A percentile compares a stretch with the other conserved stretches of the same genome.
Conservation (phyloP, 2,113 vertebrate genomes). For the Mustelus asterias region DNA sequence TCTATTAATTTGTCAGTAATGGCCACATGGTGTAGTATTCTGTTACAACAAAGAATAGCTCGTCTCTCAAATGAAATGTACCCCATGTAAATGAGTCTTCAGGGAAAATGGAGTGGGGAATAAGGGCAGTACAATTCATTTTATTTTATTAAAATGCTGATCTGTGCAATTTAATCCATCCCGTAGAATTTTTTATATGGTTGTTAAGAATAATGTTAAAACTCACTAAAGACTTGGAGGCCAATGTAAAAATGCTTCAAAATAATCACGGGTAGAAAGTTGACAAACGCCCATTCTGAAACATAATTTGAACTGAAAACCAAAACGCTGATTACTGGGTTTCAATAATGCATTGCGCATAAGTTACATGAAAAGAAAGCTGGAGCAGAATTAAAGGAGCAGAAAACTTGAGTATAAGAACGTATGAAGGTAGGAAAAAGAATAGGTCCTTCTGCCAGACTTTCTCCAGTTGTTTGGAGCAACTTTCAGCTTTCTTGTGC, state of each 20-base stretch:
- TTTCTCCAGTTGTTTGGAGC: not conserved
- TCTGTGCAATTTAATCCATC: conserved; percentile 27
- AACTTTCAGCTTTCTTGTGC: not conserved
- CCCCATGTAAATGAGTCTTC: conserved; percentile 35
- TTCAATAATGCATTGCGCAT: not conserved
- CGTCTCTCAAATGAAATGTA: conserved; percentile 20
- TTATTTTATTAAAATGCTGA: conserved; percentile 34
- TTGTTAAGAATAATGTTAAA: conserved; percentile 15
- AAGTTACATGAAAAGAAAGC: not conserved
- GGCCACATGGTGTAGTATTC: conserved; percentile 35
- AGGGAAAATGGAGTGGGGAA: not conserved
- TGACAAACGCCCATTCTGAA: not conserved
- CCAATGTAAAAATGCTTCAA: not conserved
- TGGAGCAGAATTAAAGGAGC: not conserved
- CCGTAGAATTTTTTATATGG: conserved; percentile 18
- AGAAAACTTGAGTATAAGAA: not conserved
- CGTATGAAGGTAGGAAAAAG: not conserved
- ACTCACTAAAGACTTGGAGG: not conserved
- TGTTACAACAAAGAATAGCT: conserved; percentile 35
- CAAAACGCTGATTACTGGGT: not conserved
- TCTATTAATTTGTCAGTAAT: conserved; percentile 38
- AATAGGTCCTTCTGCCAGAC: not conserved
- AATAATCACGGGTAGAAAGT: not conserved
- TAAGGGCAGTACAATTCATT: conserved; percentile 26
- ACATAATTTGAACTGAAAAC: not conserved